Evolutionary conservation across 2,888 invertebrate genomes (phyloP), one percentile per base, ranked within the genome.

Genomic region (Hirudinaria manillensis): DNA sequence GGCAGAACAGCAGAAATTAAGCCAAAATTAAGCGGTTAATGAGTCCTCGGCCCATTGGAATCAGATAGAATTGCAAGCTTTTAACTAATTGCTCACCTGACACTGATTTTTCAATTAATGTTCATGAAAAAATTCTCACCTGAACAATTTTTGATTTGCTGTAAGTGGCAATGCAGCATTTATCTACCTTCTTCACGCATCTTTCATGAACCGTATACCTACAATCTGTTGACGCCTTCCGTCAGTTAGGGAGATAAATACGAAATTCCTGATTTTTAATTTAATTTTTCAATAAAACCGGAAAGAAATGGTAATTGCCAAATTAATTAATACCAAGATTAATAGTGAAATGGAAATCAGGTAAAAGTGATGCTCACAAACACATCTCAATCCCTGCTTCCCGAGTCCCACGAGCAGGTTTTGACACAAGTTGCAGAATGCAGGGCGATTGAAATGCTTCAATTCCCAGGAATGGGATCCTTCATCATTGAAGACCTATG

Each of bases 151-250:
- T 92, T 70, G 94, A 93, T 87, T 96, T 96, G 77, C 93, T 93
- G 83, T 97, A 98, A 0, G 97, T 98, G 55, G 92, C 92, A 84
- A 98, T 96, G 86, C 97, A 98, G 68, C 93, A 93, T 10, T 94
- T 92, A 0, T 95, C 94, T 0, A 96, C 97, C 78, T 94, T 89
- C 84, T 94, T 93, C 21, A 97, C 97, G 87, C 97, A 98, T 21
- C 97, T 89, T 86, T 97, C 97, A 86, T 98, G 97, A 0, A 96
- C 97, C 0, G 96, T 97, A 87, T 94, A 97, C 88, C 96, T 96
- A 89, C 97, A 97, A 87, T 96, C 96, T 97, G 87, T 51, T 87
- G 53, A 10, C 29, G 24, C 55, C 24, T 2, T 16, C 45, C 10
- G 45, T 45, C 10, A 1, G 45, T 45, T 45, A 27, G 67, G 10